These are phyloP conservation scores for Luehdorfia chinensis DNA, from an alignment of 1,140 invertebrate species.

Conservation along the genomic window DNA sequence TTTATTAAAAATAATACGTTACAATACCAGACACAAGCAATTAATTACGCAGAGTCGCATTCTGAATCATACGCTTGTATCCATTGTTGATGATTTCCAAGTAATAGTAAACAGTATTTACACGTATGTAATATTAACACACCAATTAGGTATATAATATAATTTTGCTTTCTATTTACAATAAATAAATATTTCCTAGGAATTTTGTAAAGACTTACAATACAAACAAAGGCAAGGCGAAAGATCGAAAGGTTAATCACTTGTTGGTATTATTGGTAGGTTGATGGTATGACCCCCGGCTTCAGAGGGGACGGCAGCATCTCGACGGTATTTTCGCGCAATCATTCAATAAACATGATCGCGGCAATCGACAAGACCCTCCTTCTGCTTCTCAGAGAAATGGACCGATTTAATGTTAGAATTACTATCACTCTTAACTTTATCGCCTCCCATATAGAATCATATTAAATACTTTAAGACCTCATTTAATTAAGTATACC, in stretches of 20 bases:
- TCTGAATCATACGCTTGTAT: conserved; percentile 38
- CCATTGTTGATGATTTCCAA: conserved; percentile 35
- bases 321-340: conserved; percentile 67
- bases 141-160: too few species aligned
- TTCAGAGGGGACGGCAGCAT: conserved; percentile 49
- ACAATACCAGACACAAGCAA: conserved; percentile 26
- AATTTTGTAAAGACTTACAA: too few species aligned
- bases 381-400: conserved; percentile 65
- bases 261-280: conserved; percentile 46
- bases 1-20: conserved; percentile 30
- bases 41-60: conserved; percentile 29
- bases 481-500: neutral
- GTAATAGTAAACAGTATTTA: too few species aligned
- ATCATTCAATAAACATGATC: conserved; percentile 75
- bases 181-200: neutral
- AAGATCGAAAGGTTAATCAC: conserved; percentile 57
- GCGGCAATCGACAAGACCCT: conserved; percentile 70
- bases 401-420: conserved; percentile 45
- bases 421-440: conserved; percentile 1
- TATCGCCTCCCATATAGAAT: neutral
- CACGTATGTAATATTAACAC: neutral
- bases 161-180: conserved; percentile 1
- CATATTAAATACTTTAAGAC: too few species aligned
- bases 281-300: conserved; percentile 38
- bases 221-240: conserved; percentile 26